Evolutionary conservation across 2,113 vertebrate species (phyloP).

Genomic region (Megaptera novaeangliae): DNA sequence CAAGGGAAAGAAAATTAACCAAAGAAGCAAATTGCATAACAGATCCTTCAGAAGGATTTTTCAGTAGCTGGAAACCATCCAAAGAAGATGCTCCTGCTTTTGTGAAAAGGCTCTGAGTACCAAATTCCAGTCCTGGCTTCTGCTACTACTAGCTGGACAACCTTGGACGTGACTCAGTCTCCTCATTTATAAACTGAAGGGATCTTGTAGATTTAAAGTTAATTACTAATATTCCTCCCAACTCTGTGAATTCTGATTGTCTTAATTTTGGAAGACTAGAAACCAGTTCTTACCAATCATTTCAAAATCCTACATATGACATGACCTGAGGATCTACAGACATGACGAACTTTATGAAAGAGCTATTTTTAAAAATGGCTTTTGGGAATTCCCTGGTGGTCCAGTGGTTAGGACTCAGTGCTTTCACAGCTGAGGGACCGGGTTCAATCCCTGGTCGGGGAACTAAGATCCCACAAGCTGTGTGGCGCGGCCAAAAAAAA

Average conservation of each 20-base stretch:
- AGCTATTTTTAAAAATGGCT: not conserved
- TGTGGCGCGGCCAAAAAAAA: not conserved
- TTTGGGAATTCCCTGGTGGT: not conserved
- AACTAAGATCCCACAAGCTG: not conserved
- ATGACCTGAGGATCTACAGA: not conserved
- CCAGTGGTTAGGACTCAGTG: not conserved
- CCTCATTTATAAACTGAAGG: not conserved
- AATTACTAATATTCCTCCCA: not conserved
- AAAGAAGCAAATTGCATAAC: not conserved
- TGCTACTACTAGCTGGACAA: too few relatives aligned
- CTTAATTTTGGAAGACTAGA: not conserved
- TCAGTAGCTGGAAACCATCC: not conserved
- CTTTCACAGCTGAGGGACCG: not conserved
- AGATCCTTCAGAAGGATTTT: conserved; percentile 12
- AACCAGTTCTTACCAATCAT: not conserved
- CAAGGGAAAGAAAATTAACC: not conserved
- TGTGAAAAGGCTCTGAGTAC: not conserved
- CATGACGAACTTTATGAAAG: not conserved
- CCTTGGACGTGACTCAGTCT: not conserved
- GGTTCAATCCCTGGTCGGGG: not conserved
- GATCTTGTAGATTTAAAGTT: not conserved
- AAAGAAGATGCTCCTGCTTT: not conserved
- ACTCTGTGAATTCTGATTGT: not conserved
- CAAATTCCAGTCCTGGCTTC: not conserved
- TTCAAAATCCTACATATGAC: not conserved